Evolutionary conservation across 2,888 invertebrate species (phyloP), one percentile per base, ranked within the genome.

Genomic region (Cephus rjabovi): DNA sequence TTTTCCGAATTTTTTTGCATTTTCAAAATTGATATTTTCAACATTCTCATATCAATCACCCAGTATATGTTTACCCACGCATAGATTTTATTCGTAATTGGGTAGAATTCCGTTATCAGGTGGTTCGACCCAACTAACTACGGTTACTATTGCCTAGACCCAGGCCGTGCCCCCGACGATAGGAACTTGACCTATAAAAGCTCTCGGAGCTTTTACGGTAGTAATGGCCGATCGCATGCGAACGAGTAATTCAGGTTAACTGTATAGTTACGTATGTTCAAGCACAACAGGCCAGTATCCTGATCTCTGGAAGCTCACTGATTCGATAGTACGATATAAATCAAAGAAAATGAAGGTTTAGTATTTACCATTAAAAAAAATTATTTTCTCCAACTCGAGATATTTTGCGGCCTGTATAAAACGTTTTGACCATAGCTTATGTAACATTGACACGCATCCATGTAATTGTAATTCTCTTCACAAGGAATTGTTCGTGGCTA

Each of bases 171-270:
- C 79, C 76, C 78, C 75, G 80, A 68, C 83, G 80, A 83, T 79
- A 81, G 81, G 86, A 86, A 86, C 86, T 86, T 88, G 88, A 88
- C 88, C 88, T 86, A 88, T 84, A 88, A 88, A 88, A 83, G 85
- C 85, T 84, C 81, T 80, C 73, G 79, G 81, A 84, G 83, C 85
- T 85, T 87, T 81, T 82, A 79, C 80, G 77, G 78, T 77, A 34
- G 74, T 81, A 85, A 86, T 84, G 85, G 80, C 80, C 78, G 79
- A 75, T 34, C 37, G 83, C 88, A 88, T 88, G 88, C 88, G 87
- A 88, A 85, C 79, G 76, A 77, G 78, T 81, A 75, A 83, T 82
- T 83, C 75, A 74, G 71, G 74, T 76, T 75, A 75, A 74, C 80
- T 34, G 71, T 56, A 56, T 56, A 56, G 56, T 56, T 56, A 56